Base-by-base conservation (phyloP, 2,797 vertebrate genomes). In the Tragelaphus oryx region DNA sequence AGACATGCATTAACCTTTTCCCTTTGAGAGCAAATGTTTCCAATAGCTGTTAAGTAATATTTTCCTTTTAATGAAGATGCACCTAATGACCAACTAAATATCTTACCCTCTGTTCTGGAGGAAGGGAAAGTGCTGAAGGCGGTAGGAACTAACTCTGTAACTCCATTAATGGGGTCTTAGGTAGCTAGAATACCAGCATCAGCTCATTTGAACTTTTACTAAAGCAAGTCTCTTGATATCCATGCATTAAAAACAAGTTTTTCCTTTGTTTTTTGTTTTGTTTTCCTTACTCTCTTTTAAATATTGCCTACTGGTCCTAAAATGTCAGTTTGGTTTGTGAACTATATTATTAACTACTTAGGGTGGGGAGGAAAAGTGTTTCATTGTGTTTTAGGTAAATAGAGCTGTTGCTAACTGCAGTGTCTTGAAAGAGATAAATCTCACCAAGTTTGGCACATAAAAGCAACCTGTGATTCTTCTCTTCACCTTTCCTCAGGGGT, bases 21-120 rank as follows among this genome's bases (percentile, higher is more conserved):
- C 48, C 16, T 93, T 57, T 59, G 76, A 68, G 12, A 59, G 24
- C 10, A 46, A 52, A 4, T 94, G 75, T 46, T 95, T 79, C 30
- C 22, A 37, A 20, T 48, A 44, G 46, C 6, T 86, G 20, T 83
- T 90, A 22, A 96, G 22, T 91, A 55, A n/a, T 74, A 41, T 78
- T 95, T 94, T 95, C 41, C 44, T 92, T 89, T 92, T 62, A 41
- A 79, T 92, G 60, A 91, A 93, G 80, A 44, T 81, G 24, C 2
- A 57, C 44, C 26, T 87, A 62, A 65, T 84, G 24, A 84, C 50
- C 24, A 52, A 52, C 30, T 88, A 78, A 68, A 54, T 44, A 30
- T 17, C 76, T 24, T 52, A 18, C 52, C 14, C 14, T 79, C 57
- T 87, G 18, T n/a, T 50, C 48, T 75, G 18, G 18, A 41, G 22